Percentiles rank a stretch among this genome's conserved stretches.
Conservation (phyloP, 2,797 vertebrate genomes). For the Lutjanus argentimaculatus region DNA sequence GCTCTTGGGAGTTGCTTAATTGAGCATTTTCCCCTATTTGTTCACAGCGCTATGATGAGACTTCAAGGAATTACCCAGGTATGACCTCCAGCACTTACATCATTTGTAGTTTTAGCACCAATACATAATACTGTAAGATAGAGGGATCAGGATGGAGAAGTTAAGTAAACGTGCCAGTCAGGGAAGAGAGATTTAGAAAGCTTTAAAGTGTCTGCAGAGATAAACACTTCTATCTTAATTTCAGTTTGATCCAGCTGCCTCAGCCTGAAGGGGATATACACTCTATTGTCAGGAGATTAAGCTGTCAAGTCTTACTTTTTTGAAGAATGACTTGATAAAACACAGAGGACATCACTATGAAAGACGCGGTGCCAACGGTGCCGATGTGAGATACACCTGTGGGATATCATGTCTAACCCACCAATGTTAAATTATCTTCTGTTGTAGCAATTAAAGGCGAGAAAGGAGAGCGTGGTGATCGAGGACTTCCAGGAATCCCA, state of each 20-base stretch:
- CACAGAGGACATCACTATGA: conserved; percentile 15
- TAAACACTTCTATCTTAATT: conserved; percentile 55
- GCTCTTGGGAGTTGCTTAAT: background rate
- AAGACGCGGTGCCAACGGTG: background rate
- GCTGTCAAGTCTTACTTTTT: conserved; percentile 39
- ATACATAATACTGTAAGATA: conserved; percentile 9
- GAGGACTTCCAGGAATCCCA: conserved; percentile 88
- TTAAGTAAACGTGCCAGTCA: conserved; percentile 37
- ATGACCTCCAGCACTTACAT: conserved; percentile 41
- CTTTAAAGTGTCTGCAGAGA: conserved; percentile 60
- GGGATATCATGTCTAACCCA: background rate
- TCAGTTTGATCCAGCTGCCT: conserved; percentile 57
- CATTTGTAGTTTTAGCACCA: conserved; percentile 23
- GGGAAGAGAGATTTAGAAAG: conserved; percentile 50
- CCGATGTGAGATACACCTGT: conserved; percentile 17
- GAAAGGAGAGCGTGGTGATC: conserved; percentile 88
- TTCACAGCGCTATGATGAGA: conserved; percentile 82
- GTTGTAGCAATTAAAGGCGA: conserved; percentile 89
- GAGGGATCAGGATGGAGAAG: conserved; percentile 31
- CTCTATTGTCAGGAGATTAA: conserved; percentile 63
- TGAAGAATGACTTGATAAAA: conserved; percentile 54
- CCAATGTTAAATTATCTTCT: conserved; percentile 28
- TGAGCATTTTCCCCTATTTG: conserved; percentile 8
- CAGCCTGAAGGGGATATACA: conserved; percentile 57
- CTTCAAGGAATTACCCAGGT: conserved; percentile 82